Base-by-base conservation (phyloP, 2,888 invertebrate species). In the Coecobrya sp. region DNA sequence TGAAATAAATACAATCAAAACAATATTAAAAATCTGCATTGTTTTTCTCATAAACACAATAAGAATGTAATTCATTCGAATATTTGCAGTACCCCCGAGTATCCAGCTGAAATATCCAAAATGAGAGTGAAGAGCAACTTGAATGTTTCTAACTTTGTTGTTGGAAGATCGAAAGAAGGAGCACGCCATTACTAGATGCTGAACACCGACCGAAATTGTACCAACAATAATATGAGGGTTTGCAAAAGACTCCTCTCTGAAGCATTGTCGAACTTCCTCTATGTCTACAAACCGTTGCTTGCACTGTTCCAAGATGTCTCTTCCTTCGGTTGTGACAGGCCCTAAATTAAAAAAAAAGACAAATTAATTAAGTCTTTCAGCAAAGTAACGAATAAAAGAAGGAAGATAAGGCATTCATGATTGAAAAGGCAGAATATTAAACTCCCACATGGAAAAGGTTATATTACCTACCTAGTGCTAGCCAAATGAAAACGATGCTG, bases 401-500 rank as follows among this genome's bases (percentile, higher is more conserved):
- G n/a, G n/a, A n/a, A n/a, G n/a, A n/a, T n/a, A n/a, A n/a, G n/a
- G n/a, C n/a, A n/a, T n/a, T n/a, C n/a, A n/a, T n/a, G n/a, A n/a
- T n/a, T n/a, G n/a, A n/a, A n/a, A n/a, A n/a, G n/a, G n/a, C n/a
- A n/a, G n/a, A n/a, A n/a, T n/a, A n/a, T n/a, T n/a, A n/a, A n/a
- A n/a, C n/a, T n/a, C n/a, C n/a, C n/a, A n/a, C n/a, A n/a, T n/a
- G n/a, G n/a, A n/a, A n/a, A n/a, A n/a, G n/a, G n/a, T n/a, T n/a
- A n/a, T n/a, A n/a, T n/a, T n/a, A 52, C n/a, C 73, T 19, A 79
- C 88, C 88, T 10, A 88, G 36, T 0, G 88, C 79, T 11, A 82
- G 5, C 89, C 89, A 89, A 25, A 68, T 55, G 11, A 82, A 11
- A 0, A 81, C 22, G 0, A 81, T 16, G 52, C 79, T 49, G n/a